Percentiles rank a stretch among this genome's conserved stretches.
Evolutionary conservation across 2,113 vertebrate genomes (phyloP).

Genomic region (Argyrosomus japonicus): DNA sequence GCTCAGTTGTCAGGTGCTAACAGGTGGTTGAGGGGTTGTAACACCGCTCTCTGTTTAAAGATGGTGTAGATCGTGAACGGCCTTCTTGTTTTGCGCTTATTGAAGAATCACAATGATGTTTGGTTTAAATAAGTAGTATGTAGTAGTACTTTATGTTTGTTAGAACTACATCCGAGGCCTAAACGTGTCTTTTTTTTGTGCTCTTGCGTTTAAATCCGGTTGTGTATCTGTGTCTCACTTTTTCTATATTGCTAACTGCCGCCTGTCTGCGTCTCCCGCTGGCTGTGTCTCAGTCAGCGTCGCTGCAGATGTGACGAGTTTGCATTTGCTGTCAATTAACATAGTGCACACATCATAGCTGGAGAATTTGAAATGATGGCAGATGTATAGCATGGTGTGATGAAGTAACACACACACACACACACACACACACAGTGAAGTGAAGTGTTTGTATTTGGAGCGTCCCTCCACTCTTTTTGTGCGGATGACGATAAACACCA

Average conservation of each 20-base stretch:
- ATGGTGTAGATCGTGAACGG: not conserved
- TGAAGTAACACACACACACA: constrained; percentile 16
- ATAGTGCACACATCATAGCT: constrained; percentile 42
- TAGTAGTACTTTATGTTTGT: too few species aligned
- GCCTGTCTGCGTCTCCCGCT: not conserved
- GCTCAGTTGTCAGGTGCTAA: too few species aligned
- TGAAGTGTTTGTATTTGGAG: not conserved
- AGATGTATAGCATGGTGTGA: constrained; percentile 52
- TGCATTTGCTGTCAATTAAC: constrained; percentile 61
- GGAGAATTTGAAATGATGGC: constrained; percentile 61
- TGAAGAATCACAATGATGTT: not conserved
- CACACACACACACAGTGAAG: constrained; percentile 4
- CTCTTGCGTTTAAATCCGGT: not conserved
- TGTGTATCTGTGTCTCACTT: not conserved
- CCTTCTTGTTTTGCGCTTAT: not conserved
- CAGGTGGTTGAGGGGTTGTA: not conserved
- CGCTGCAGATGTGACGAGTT: constrained; percentile 24
- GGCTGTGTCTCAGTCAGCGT: not conserved
- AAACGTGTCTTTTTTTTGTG: not conserved
- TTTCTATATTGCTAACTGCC: not conserved
- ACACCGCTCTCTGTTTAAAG: too few species aligned
- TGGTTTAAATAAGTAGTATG: not conserved
- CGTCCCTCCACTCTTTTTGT: not conserved
- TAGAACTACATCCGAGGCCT: too few species aligned
- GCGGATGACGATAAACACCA: not conserved